Percentiles rank a stretch among this genome's conserved stretches.
Conservation (phyloP, 2,888 invertebrate genomes). For the Sminthurinus aureus region DNA sequence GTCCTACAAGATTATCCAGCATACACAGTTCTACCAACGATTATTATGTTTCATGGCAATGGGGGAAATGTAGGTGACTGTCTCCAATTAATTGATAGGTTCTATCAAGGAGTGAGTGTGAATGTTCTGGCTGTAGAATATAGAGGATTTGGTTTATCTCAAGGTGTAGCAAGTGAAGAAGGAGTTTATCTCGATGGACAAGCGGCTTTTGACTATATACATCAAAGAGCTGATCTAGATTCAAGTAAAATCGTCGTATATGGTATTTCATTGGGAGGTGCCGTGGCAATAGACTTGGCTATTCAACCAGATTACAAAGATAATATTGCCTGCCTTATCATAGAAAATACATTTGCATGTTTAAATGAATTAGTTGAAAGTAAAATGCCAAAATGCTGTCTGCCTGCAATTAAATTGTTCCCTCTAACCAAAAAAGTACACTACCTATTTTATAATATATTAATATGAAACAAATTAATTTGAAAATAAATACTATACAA, state of each 20-base stretch:
- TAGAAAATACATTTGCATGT: conserved; percentile 37
- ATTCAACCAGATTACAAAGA: conserved; percentile 4
- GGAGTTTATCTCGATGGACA: conserved; percentile 37
- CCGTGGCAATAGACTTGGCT: conserved; percentile 35
- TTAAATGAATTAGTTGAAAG: conserved; percentile 2
- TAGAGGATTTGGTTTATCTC: conserved; percentile 35
- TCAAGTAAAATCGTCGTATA: conserved; percentile 28
- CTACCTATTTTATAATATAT: neutral
- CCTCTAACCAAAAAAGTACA: conserved; percentile 7
- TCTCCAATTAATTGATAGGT: conserved; percentile 13
- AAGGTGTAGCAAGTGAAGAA: conserved; percentile 29
- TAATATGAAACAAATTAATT: neutral
- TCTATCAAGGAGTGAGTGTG: conserved; percentile 1
- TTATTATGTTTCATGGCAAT: conserved; percentile 36
- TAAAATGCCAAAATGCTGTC: neutral
- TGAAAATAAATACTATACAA: no score
- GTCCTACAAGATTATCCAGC: neutral
- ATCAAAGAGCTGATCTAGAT: conserved; percentile 27
- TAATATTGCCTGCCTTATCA: conserved; percentile 17
- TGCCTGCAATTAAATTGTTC: neutral
- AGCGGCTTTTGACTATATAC: conserved; percentile 33
- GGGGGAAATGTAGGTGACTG: conserved; percentile 39
- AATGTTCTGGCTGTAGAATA: conserved; percentile 35
- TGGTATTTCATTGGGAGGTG: conserved; percentile 29
- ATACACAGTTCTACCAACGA: conserved; percentile 7